A percentile compares a stretch with the other conserved stretches of the same genome.
Conservation (phyloP, 2,888 invertebrate species). For the Dermolepida albohirtum region DNA sequence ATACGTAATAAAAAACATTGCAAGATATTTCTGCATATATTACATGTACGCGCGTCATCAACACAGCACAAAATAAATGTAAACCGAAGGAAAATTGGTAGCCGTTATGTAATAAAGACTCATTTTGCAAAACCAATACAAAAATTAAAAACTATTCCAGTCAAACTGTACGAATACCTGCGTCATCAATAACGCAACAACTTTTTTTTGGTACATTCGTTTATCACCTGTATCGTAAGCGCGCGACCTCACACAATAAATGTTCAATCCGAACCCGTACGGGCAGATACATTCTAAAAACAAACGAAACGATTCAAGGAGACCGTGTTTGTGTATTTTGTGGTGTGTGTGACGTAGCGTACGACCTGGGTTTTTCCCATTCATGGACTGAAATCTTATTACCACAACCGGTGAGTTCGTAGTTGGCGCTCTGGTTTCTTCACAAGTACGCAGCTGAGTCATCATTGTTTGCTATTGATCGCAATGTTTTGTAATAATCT, state of each 20-base stretch:
- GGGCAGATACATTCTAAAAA: background rate
- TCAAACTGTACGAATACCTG: conserved; percentile 6
- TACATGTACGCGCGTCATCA: no score
- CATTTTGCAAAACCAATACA: no score
- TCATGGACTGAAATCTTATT: conserved; percentile 5
- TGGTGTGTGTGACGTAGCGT: conserved; percentile 8
- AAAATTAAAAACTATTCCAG: background rate
- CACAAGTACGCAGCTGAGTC: conserved; percentile 41
- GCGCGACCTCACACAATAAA: conserved; percentile 3
- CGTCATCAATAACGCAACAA: conserved; percentile 26
- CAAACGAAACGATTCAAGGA: conserved; percentile 3
- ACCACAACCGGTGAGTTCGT: background rate
- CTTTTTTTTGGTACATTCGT: background rate
- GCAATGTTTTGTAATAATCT: conserved; percentile 33
- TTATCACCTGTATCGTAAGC: no score
- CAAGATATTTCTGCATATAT: no score
- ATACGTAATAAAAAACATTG: no score
- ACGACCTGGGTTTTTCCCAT: conserved; percentile 15
- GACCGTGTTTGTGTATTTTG: background rate
- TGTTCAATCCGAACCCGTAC: background rate
- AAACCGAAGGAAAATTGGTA: no score
- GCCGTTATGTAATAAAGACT: no score
- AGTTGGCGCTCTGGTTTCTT: background rate
- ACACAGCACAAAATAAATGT: no score
- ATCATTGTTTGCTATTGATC: conserved; percentile 44